Conservation (phyloP, 2,797 vertebrate genomes). For the Pteronotus mesoamericanus region DNA sequence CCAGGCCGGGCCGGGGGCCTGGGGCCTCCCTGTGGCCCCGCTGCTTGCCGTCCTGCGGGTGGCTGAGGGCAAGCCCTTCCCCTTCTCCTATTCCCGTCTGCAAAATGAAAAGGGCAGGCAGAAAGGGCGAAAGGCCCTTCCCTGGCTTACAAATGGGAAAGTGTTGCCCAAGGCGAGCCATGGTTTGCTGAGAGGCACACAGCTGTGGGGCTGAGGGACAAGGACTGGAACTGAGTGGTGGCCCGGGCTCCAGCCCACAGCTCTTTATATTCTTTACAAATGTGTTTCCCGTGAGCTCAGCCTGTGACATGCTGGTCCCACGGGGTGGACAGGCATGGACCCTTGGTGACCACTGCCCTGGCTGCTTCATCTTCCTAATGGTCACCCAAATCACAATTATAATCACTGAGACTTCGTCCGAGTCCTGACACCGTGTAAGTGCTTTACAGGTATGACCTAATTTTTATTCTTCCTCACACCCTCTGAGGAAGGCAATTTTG, state of each 20-base stretch:
- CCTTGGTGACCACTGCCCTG: not conserved
- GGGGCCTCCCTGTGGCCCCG: not conserved
- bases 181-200: not conserved
- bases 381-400: not conserved
- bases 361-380: not conserved
- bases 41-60: too few species aligned
- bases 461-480: not conserved
- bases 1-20: too few species aligned
- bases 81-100: not conserved
- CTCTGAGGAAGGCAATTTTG: not conserved
- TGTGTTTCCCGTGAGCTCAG: accelerated
- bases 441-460: not conserved
- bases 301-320: not conserved
- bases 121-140: not conserved
- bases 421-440: not conserved
- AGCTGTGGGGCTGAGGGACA: not conserved
- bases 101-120: not conserved
- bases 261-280: not conserved
- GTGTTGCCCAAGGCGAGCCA: not conserved
- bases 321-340: not conserved
- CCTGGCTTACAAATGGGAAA: not conserved
- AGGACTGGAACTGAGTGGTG: not conserved
- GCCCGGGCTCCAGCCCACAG: not conserved
- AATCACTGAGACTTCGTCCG: accelerated
- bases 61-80: not conserved